These are phyloP conservation scores for Popillia japonica DNA, from an alignment of 1,140 invertebrate species.

Conservation along the genomic window DNA sequence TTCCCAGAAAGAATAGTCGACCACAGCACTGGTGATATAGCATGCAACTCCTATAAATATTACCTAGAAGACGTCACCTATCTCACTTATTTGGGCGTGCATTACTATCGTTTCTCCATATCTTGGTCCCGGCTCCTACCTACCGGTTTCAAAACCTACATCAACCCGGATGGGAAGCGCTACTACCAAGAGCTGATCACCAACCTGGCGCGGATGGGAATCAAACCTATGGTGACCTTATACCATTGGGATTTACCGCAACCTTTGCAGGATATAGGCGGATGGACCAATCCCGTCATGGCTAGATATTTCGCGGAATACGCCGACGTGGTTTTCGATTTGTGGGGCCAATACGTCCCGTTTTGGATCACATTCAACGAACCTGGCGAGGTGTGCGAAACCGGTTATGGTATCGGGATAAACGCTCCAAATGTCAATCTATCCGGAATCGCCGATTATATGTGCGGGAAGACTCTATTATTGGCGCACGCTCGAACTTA, in stretches of 20 bases:
- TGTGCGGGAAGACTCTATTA: constrained; percentile 60
- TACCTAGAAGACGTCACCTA: constrained; percentile 72
- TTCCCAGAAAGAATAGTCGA: constrained; percentile 61
- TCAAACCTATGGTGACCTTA: constrained; percentile 68
- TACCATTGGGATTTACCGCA: constrained; percentile 56
- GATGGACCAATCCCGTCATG: constrained; percentile 56
- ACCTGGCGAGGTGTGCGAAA: constrained; percentile 55
- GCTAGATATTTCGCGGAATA: constrained; percentile 57
- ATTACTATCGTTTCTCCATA: constrained; percentile 66
- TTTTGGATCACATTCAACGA: constrained; percentile 61
- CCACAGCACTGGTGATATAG: constrained; percentile 67
- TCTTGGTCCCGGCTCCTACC: constrained; percentile 69
- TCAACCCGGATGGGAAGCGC: constrained; percentile 63
- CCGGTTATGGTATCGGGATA: constrained; percentile 56
- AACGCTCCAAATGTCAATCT: constrained; percentile 54
- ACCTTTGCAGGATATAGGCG: constrained; percentile 56
- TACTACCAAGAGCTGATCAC: constrained; percentile 67
- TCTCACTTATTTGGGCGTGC: constrained; percentile 66
- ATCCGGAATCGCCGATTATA: constrained; percentile 58
- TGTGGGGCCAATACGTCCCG: constrained; percentile 57
- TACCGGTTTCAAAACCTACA: constrained; percentile 59
- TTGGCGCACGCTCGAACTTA: constrained; percentile 60
- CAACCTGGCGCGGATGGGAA: constrained; percentile 59
- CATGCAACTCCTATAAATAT: constrained; percentile 74
- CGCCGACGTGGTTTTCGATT: constrained; percentile 48